Percentiles rank a stretch among this genome's conserved stretches.
These are phyloP conservation scores for Pogonomyrmex californicus DNA, from an alignment of 1,140 invertebrate species.

Conservation along the genomic window DNA sequence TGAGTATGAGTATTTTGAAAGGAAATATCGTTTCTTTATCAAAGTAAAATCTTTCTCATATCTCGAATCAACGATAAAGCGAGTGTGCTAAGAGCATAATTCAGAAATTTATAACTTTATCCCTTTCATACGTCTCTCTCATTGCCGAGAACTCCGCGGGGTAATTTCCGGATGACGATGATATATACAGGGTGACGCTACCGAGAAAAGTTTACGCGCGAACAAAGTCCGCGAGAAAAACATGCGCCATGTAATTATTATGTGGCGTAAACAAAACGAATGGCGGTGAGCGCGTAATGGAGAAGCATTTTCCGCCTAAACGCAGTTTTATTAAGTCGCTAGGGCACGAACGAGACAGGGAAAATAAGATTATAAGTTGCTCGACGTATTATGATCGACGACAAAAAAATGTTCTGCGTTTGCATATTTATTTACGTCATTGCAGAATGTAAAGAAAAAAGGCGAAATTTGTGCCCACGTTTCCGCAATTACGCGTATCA, in stretches of 20 bases:
- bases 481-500: slow-evolving; percentile 53
- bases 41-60: slow-evolving; percentile 62
- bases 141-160: slow-evolving; percentile 66
- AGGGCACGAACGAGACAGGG: slow-evolving; percentile 53
- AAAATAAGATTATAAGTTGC: slow-evolving; percentile 65
- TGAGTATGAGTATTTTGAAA: slow-evolving; percentile 36
- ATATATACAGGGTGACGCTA: slow-evolving; percentile 71
- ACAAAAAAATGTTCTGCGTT: slow-evolving; percentile 35
- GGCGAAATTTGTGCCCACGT: slow-evolving; percentile 29
- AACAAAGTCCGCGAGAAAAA: slow-evolving; percentile 65
- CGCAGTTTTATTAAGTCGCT: slow-evolving; percentile 64
- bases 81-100: slow-evolving; percentile 70
- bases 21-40: slow-evolving; percentile 56
- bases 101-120: slow-evolving; percentile 74
- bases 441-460: not conserved
- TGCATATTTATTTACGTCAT: slow-evolving; percentile 36
- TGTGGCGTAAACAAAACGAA: slow-evolving; percentile 65
- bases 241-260: slow-evolving; percentile 70
- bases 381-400: slow-evolving; percentile 62
- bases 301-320: slow-evolving; percentile 63
- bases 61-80: slow-evolving; percentile 63
- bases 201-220: slow-evolving; percentile 63
- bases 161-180: slow-evolving; percentile 75
- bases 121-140: slow-evolving; percentile 72
- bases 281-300: slow-evolving; percentile 57